These are phyloP conservation scores for Mastacembelus armatus DNA, from an alignment of 2,797 vertebrate species.

Conservation along the genomic window DNA sequence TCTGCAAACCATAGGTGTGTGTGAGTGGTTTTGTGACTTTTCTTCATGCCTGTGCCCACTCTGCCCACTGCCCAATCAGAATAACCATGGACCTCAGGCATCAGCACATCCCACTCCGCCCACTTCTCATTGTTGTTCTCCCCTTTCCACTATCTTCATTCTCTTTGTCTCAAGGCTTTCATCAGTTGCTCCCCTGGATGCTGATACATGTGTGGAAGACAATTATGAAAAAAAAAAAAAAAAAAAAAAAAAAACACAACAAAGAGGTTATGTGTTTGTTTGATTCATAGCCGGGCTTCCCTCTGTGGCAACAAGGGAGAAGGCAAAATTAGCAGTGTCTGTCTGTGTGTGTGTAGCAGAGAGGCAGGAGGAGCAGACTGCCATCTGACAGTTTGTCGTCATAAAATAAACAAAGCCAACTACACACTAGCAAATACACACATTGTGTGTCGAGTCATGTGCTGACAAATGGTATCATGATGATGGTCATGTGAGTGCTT, in stretches of 20 bases:
- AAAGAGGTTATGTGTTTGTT: too few relatives aligned
- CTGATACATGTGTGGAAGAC: constrained; percentile 30
- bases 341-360: constrained; percentile 9
- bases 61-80: constrained; percentile 32
- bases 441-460: background rate
- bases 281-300: constrained; percentile 52
- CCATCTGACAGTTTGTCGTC: constrained; percentile 22
- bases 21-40: background rate
- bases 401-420: constrained; percentile 37
- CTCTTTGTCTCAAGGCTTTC: constrained; percentile 38
- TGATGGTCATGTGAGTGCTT: constrained; percentile 2
- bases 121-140: constrained; percentile 27
- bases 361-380: background rate
- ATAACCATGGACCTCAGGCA: constrained; percentile 28
- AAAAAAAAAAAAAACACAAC: background rate
- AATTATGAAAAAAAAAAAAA: constrained; percentile 3
- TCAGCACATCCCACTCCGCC: constrained; percentile 6
- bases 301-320: constrained; percentile 42
- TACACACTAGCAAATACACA: constrained; percentile 11
- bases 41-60: constrained; percentile 2
- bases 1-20: constrained; percentile 4
- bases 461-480: constrained; percentile 1
- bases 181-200: constrained; percentile 42
- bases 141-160: constrained; percentile 3
- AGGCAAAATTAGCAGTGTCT: constrained; percentile 33